Conservation (phyloP, 1,140 invertebrate genomes). For the Bradysia coprophila region DNA sequence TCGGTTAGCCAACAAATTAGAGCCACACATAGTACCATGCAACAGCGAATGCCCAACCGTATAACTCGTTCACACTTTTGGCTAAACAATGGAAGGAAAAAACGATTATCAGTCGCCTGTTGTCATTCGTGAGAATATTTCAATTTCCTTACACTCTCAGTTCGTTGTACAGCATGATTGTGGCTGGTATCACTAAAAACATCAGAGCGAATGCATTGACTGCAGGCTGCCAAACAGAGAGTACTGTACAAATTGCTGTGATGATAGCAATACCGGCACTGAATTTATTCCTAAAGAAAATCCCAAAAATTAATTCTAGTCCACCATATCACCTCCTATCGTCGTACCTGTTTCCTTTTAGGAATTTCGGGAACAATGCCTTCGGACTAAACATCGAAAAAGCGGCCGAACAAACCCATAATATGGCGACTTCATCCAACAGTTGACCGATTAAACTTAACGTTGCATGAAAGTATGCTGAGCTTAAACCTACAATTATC, state of each 20-base stretch:
- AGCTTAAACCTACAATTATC: slow-evolving; percentile 58
- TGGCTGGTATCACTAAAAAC: slow-evolving; percentile 47
- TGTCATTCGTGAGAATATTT: neutral
- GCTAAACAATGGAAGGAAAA: slow-evolving; percentile 24
- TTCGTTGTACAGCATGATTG: slow-evolving; percentile 42
- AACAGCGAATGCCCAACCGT: slow-evolving; percentile 42
- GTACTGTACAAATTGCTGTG: slow-evolving; percentile 39
- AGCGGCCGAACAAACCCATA: slow-evolving; percentile 61
- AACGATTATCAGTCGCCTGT: slow-evolving; percentile 4
- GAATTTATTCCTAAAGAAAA: slow-evolving; percentile 30
- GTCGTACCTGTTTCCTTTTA: slow-evolving; percentile 37
- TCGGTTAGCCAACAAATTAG: slow-evolving; percentile 61
- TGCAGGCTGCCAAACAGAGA: slow-evolving; percentile 50
- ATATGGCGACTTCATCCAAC: slow-evolving; percentile 58
- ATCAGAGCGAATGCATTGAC: slow-evolving; percentile 64
- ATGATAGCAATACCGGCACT: slow-evolving; percentile 32
- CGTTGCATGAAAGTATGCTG: slow-evolving; percentile 69
- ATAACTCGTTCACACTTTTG: slow-evolving; percentile 42
- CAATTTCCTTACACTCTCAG: slow-evolving; percentile 30
- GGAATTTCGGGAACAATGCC: slow-evolving; percentile 43
- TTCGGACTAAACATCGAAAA: slow-evolving; percentile 54
- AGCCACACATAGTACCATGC: slow-evolving; percentile 43
- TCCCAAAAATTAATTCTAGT: slow-evolving; percentile 8
- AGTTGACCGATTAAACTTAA: slow-evolving; percentile 60
- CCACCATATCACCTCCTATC: neutral